These are phyloP conservation scores for Kryptolebias ocellatus DNA, from an alignment of 2,797 vertebrate genomes.

Conservation along the genomic window DNA sequence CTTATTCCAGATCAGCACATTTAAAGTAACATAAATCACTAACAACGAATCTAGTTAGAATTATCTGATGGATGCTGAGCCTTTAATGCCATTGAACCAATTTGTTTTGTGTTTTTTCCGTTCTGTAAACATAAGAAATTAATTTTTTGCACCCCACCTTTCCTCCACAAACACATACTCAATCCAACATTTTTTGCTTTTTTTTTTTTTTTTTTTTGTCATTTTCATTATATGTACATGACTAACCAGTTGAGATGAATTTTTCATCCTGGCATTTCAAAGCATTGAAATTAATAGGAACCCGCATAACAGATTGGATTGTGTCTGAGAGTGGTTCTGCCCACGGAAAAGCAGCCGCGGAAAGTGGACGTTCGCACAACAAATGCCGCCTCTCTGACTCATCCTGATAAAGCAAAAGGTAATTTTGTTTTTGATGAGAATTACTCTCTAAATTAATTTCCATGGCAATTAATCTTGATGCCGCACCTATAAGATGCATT, in stretches of 20 bases:
- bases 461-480: slow-evolving; percentile 76
- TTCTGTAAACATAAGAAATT: slow-evolving; percentile 13
- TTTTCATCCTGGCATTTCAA: slow-evolving; percentile 60
- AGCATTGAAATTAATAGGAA: slow-evolving; percentile 63
- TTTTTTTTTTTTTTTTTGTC: slow-evolving; percentile 5
- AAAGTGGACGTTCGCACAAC: slow-evolving; percentile 45
- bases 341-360: slow-evolving; percentile 17
- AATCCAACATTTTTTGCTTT: slow-evolving; percentile 28
- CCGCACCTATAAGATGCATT: slow-evolving; percentile 65
- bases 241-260: slow-evolving; percentile 31
- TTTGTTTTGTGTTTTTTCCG: slow-evolving; percentile 17
- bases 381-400: slow-evolving; percentile 61
- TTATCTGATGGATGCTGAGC: not conserved
- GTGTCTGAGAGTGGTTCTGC: slow-evolving; percentile 38
- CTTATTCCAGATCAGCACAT: not conserved
- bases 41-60: not conserved
- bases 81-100: slow-evolving; percentile 2
- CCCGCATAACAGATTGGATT: slow-evolving; percentile 58
- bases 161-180: no score
- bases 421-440: slow-evolving; percentile 78
- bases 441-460: slow-evolving; percentile 80
- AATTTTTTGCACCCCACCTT: not conserved
- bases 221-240: slow-evolving; percentile 50
- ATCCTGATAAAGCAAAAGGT: slow-evolving; percentile 72
- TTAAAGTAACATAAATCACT: not conserved